phyloP scores from a whole-genome alignment of 2,888 invertebrate genomes.

The Electrophaes corylata region DNA sequence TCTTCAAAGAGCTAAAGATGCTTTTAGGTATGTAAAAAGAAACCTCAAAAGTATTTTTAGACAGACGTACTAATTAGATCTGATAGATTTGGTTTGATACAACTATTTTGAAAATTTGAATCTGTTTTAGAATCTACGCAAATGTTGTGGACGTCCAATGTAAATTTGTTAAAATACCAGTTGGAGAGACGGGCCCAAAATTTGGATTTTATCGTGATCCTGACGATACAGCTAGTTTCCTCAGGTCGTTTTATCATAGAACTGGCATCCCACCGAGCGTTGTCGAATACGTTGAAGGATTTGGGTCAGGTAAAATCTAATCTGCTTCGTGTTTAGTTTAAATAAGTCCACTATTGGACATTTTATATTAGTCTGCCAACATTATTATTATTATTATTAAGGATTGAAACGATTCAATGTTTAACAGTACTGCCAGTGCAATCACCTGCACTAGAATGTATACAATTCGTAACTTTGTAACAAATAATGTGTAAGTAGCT shows the following conservation, averaged over 20 bases:
- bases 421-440: too few species aligned
- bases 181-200: conserved; percentile 37
- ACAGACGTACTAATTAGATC: too few species aligned
- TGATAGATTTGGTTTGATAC: too few species aligned
- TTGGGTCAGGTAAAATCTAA: conserved; percentile 83
- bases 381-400: too few species aligned
- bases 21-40: conserved; percentile 43
- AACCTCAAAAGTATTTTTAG: not conserved
- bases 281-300: conserved; percentile 87
- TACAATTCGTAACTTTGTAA: too few species aligned
- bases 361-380: too few species aligned
- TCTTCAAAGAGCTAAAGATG: conserved; percentile 85
- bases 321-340: too few species aligned
- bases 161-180: conserved; percentile 37
- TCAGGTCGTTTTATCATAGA: conserved; percentile 77
- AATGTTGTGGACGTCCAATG: conserved; percentile 48
- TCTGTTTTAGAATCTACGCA: conserved; percentile 50
- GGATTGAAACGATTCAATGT: too few species aligned
- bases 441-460: too few species aligned
- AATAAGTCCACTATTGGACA: too few species aligned
- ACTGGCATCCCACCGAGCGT: conserved; percentile 80
- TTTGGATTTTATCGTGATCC: conserved; percentile 48
- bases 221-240: conserved; percentile 42
- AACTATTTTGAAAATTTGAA: not conserved
- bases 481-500: too few species aligned